A percentile compares a stretch with the other conserved stretches of the same genome.
These are phyloP conservation scores for Labeo rohita DNA, from an alignment of 2,113 vertebrate genomes.

Conservation along the genomic window DNA sequence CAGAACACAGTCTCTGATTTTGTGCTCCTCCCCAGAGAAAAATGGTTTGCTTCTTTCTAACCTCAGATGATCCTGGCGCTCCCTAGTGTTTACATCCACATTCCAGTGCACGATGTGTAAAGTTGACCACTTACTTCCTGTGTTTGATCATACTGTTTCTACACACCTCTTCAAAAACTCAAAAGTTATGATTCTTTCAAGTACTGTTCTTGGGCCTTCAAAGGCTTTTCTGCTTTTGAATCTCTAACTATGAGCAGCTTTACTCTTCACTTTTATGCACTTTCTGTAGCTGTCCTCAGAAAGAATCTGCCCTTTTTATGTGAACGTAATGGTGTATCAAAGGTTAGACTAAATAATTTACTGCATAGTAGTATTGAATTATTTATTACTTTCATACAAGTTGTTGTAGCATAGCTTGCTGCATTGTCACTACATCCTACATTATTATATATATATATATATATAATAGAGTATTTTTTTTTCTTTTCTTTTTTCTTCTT, in stretches of 20 bases:
- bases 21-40: not conserved
- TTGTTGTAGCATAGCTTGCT: not conserved
- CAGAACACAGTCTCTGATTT: not conserved
- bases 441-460: too few relatives aligned
- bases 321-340: conserved; percentile 2
- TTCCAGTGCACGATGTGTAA: not conserved
- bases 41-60: conserved; percentile 10
- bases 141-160: not conserved
- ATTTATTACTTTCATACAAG: conserved; percentile 9
- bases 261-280: not conserved
- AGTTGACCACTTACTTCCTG: not conserved
- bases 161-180: not conserved
- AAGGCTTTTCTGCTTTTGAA: conserved; percentile 1
- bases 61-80: not conserved
- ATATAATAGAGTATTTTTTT: not conserved
- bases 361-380: not conserved
- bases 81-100: not conserved
- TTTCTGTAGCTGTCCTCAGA: not conserved
- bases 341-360: conserved; percentile 17
- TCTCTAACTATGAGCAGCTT: not conserved
- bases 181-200: not conserved
- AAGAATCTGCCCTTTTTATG: conserved; percentile 10
- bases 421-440: not conserved
- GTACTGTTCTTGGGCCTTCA: not conserved
- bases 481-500: too few relatives aligned